Percentiles rank a stretch among this genome's conserved stretches.
Evolutionary conservation across 2,113 vertebrate species (phyloP).

Genomic region (Delphinus delphis): DNA sequence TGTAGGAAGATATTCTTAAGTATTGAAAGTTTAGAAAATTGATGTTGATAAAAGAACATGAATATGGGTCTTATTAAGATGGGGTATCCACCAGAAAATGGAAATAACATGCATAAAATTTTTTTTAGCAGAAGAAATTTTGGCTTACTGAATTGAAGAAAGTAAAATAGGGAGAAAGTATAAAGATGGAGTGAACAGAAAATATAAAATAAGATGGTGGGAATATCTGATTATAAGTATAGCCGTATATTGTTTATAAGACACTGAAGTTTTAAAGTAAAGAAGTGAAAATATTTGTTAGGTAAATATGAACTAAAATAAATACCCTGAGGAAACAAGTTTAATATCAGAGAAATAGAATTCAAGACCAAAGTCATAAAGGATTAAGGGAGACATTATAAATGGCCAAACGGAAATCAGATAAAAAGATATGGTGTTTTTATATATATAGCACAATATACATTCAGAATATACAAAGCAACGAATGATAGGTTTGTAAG

Average conservation of each 20-base stretch:
- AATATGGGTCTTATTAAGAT: background rate
- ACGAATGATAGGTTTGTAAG: background rate
- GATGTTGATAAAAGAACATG: background rate
- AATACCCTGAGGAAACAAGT: background rate
- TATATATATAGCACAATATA: background rate
- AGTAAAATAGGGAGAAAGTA: background rate
- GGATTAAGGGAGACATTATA: background rate
- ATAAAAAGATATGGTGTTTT: background rate
- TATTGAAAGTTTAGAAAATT: background rate
- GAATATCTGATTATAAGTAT: background rate
- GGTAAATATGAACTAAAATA: background rate
- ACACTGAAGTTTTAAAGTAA: background rate
- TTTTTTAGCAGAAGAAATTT: background rate
- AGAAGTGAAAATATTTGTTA: constrained; percentile 23
- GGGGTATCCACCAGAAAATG: background rate
- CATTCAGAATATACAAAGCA: background rate
- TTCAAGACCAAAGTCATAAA: background rate
- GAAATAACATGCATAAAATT: background rate
- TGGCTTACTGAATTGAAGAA: background rate
- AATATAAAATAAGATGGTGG: background rate
- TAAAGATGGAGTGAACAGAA: background rate
- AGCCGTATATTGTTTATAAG: background rate
- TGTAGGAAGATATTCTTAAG: background rate
- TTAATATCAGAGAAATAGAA: background rate
- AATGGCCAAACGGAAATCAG: background rate